Base-by-base conservation (phyloP, 1,140 invertebrate species). In the Antheraea pernyi region DNA sequence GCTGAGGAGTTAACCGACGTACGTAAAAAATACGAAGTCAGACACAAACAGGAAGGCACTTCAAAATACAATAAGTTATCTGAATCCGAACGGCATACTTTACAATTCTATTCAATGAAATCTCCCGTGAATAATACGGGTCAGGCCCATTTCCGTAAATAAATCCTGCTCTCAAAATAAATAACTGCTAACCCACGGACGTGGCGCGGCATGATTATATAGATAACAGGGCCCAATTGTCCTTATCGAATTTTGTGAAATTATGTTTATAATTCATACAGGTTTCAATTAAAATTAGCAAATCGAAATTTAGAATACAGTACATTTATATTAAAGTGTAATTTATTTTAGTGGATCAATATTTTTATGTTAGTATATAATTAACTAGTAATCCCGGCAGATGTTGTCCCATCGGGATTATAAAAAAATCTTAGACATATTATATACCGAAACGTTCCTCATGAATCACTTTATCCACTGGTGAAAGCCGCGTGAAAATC, bases 111-210 rank as follows among this genome's bases (percentile, higher is more conserved):
- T 81, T 85, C 83, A 85, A 80, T 77, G 72, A 81, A 84, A 84
- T 84, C 82, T 86, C 79, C 81, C 83, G 80, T 84, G 83, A 86
- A 78, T 85, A 85, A 86, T 85, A 76, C 76, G 80, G 84, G 86
- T 85, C 80, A 77, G 78, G 74, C 82, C 82, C 80, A 80, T 85
- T 84, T 82, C 81, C 82, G 84, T 82, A 83, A 81, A 86, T 86
- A 88, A 85, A 86, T 88, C 84, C 84, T 76, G 67, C 81, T 82
- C 78, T 83, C 79, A 85, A 81, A 84, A 85, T 84, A 86, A 85
- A 84, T 85, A 84, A 83, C 78, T 74, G 75, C 70, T 71, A 64
- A 70, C 60, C 63, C 62, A 53, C 46, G 42, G 36, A 30, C 61
- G 19, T 48, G 62, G 48, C 48, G 62, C 19, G 62, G 62, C 60